A percentile compares a stretch with the other conserved stretches of the same genome.
Evolutionary conservation across 2,113 vertebrate genomes (phyloP).

Genomic region (Microcebus griseorufus): DNA sequence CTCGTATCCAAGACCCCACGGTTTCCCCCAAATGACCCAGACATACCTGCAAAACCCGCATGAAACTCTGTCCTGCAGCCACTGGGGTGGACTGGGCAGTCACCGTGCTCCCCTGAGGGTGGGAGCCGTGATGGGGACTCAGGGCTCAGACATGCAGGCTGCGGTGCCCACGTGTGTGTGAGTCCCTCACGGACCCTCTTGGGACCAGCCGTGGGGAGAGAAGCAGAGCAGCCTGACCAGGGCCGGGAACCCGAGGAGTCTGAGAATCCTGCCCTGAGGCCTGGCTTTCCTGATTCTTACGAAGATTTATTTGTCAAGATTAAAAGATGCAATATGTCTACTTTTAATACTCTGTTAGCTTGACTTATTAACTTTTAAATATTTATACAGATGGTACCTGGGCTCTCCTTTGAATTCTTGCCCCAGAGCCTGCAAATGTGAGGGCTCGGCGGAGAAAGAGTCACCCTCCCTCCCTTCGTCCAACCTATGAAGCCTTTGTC

Average conservation of each 20-base stretch:
- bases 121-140: too few species aligned
- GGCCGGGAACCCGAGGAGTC: fast-evolving
- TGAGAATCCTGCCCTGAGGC: not conserved
- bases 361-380: not conserved
- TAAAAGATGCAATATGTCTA: not conserved
- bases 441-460: too few species aligned
- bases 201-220: fast-evolving
- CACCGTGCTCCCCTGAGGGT: fast-evolving
- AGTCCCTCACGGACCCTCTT: not conserved
- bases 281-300: not conserved
- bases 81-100: fast-evolving
- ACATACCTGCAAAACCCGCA: not conserved
- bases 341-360: not conserved
- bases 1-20: not conserved
- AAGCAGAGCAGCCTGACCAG: fast-evolving
- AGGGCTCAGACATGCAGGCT: fast-evolving
- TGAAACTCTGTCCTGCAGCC: too few species aligned
- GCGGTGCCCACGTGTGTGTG: fast-evolving
- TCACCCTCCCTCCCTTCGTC: not conserved
- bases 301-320: too few species aligned
- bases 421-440: too few species aligned
- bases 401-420: not conserved
- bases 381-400: not conserved
- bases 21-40: not conserved
- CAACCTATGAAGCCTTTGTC: not conserved